phyloP scores from a whole-genome alignment of 2,888 invertebrate genomes.

The Diplazon laetatorius region DNA sequence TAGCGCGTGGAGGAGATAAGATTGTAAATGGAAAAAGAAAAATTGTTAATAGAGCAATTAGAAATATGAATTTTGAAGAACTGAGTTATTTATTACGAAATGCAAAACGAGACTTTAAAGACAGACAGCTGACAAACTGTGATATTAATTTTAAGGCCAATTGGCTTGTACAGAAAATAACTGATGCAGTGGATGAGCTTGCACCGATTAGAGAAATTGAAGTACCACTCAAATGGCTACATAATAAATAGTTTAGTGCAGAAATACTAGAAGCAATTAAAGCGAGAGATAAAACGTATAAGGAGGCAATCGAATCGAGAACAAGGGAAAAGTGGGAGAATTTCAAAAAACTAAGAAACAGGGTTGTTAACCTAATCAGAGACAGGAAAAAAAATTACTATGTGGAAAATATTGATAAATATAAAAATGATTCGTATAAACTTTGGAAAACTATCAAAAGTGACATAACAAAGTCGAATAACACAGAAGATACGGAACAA shows the following conservation, averaged over 20 bases:
- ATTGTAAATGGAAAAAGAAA: background rate
- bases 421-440: conserved; percentile 1
- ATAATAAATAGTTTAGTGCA: background rate
- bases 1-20: background rate
- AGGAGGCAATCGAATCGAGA: background rate
- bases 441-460: conserved; percentile 26
- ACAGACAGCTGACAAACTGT: too few relatives aligned
- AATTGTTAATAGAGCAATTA: background rate
- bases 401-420: conserved; percentile 8
- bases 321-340: background rate
- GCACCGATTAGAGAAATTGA: too few relatives aligned
- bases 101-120: too few relatives aligned
- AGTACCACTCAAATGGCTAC: too few relatives aligned
- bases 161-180: too few relatives aligned
- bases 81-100: too few relatives aligned
- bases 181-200: too few relatives aligned
- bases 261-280: background rate
- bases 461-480: background rate
- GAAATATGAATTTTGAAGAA: too few relatives aligned
- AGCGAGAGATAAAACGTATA: conserved; percentile 5
- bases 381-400: background rate
- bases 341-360: conserved; percentile 15
- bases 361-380: background rate
- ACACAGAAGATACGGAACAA: background rate
- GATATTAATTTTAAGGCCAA: too few relatives aligned